phyloP scores from a whole-genome alignment of 2,888 invertebrate species.

The Ommatoiulus sabulosus region DNA sequence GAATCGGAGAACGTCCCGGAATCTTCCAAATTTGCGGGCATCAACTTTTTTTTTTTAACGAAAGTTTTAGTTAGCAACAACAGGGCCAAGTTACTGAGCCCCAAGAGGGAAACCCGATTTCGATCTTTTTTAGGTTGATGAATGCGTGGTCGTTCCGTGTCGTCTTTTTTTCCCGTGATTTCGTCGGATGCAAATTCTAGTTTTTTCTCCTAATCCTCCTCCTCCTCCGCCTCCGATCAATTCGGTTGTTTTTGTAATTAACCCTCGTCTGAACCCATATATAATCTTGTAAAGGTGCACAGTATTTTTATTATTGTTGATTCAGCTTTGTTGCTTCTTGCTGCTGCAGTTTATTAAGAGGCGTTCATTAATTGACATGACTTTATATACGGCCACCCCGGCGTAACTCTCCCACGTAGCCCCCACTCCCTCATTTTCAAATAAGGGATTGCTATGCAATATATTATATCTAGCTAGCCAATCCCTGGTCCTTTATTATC shows the following conservation, averaged over 20 bases:
- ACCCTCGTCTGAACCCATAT: constrained; percentile 35
- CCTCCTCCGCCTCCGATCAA: constrained; percentile 20
- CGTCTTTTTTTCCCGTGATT: constrained; percentile 40
- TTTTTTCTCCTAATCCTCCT: not conserved
- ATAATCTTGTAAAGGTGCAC: constrained; percentile 46
- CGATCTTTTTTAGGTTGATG: not conserved
- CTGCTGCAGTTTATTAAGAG: constrained; percentile 38
- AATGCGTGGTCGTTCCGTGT: constrained; percentile 44
- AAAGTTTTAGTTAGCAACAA: not conserved
- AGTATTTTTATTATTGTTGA: constrained; percentile 45
- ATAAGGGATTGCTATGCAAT: constrained; percentile 48
- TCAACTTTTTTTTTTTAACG: not conserved
- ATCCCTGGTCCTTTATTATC: constrained; percentile 45
- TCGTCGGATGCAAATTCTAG: constrained; percentile 46
- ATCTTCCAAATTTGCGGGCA: not conserved
- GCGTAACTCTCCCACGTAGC: constrained; percentile 27
- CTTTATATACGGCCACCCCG: constrained; percentile 35
- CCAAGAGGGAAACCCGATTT: not conserved
- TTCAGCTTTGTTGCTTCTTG: constrained; percentile 44
- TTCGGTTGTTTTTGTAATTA: constrained; percentile 26
- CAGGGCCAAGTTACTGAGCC: not conserved
- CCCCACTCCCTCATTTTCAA: constrained; percentile 31
- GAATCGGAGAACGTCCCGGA: not conserved
- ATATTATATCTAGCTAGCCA: constrained; percentile 47
- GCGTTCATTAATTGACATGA: constrained; percentile 43